Percentiles rank a stretch among this genome's conserved stretches.
Conservation (phyloP, 2,797 vertebrate genomes). For the Momotus momota region DNA sequence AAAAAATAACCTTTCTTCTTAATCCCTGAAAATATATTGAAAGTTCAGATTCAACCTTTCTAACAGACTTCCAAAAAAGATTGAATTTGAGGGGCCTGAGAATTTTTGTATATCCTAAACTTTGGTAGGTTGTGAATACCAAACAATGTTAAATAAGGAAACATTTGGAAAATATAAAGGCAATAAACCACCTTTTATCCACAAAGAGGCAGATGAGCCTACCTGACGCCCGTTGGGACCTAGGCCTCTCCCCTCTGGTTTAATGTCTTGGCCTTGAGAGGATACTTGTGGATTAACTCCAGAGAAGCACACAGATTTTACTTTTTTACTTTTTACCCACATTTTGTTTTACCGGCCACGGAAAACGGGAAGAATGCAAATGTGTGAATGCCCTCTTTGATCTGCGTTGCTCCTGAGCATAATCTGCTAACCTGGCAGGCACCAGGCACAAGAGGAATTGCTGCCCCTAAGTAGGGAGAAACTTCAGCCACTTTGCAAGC, state of each 20-base stretch:
- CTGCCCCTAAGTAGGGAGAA: background rate
- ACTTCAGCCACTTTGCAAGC: slow-evolving; percentile 4
- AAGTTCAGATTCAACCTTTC: background rate
- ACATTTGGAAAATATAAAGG: fast-evolving
- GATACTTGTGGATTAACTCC: background rate
- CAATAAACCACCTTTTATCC: background rate
- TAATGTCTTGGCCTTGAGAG: background rate
- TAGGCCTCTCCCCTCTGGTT: background rate
- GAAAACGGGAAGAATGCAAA: slow-evolving; percentile 60
- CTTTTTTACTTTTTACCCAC: background rate
- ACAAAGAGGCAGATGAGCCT: background rate
- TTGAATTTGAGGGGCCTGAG: background rate
- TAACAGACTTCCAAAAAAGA: background rate
- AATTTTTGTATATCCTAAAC: background rate
- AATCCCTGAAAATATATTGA: background rate
- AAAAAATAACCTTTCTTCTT: slow-evolving; percentile 2
- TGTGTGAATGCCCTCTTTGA: slow-evolving; percentile 49
- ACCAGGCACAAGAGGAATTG: background rate
- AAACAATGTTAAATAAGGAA: background rate
- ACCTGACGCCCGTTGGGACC: background rate
- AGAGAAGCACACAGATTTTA: background rate
- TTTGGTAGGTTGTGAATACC: background rate
- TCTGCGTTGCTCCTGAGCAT: background rate
- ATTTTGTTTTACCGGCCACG: background rate
- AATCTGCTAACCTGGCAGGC: slow-evolving; percentile 62